Percentiles rank a stretch among this genome's conserved stretches.
These are phyloP conservation scores for Drosophila koepferae DNA, from an alignment of 2,888 invertebrate species.

Conservation along the genomic window DNA sequence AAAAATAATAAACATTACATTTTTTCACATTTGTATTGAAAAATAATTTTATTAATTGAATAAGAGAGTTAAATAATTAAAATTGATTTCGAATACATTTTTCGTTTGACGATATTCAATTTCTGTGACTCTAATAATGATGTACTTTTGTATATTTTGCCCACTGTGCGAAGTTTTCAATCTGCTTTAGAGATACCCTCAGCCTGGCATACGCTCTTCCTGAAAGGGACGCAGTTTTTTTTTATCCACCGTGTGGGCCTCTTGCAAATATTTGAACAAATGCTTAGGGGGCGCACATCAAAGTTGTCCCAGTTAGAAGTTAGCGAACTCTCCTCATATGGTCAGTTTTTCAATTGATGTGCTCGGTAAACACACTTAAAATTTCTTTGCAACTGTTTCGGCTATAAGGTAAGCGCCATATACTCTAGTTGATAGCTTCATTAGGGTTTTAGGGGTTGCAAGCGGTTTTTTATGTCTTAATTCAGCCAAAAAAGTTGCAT, in stretches of 20 bases:
- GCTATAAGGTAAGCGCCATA: constrained; percentile 52
- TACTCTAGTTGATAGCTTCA: constrained; percentile 62
- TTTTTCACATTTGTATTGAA: no score
- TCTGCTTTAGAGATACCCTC: constrained; percentile 14
- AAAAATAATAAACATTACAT: no score
- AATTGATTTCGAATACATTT: no score
- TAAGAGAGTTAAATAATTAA: no score
- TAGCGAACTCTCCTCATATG: constrained; percentile 51
- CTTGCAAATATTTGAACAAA: constrained; percentile 71
- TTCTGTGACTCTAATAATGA: no score
- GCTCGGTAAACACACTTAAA: constrained; percentile 58
- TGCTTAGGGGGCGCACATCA: constrained; percentile 55
- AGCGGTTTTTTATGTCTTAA: constrained; percentile 72
- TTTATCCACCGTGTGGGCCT: constrained; percentile 38
- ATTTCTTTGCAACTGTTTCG: constrained; percentile 55
- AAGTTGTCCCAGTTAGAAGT: constrained; percentile 44
- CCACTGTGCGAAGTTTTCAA: constrained; percentile 34
- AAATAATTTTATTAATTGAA: no score
- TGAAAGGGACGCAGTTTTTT: constrained; percentile 9
- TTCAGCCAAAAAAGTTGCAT: constrained; percentile 54
- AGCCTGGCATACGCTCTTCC: constrained; percentile 27
- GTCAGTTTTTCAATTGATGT: constrained; percentile 66
- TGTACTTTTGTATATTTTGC: background rate
- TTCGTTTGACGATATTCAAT: no score
- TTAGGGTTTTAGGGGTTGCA: constrained; percentile 60